Base-by-base conservation (phyloP, 2,797 vertebrate species). In the Lithobates pipiens region DNA sequence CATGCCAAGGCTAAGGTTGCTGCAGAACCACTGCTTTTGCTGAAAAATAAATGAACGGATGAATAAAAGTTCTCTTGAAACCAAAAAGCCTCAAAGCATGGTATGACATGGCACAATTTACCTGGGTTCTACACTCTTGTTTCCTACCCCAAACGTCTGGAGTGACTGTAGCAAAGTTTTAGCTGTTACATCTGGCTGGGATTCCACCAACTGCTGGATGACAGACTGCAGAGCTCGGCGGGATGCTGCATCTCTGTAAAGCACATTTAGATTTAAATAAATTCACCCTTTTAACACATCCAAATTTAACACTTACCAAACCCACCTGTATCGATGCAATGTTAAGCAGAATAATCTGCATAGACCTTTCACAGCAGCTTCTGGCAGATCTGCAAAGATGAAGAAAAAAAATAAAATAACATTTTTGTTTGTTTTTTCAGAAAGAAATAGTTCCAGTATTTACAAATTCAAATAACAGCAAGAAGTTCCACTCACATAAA, bases 271-370 rank as follows among this genome's bases (percentile, higher is more conserved):
- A n/a, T 18, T 50, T 9, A 29, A 67, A 6, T 34, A 10, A 78
- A 50, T 46, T 3, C 3, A 15, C 1, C 15, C 5, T 39, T 39
- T 39, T 67, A 61, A 74, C 1, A n/a, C 1, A 42, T 8, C 23
- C 16, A 68, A 3, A 25, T 5, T 32, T 18, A 36, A 27, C 34
- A 57, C 3, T 7, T 27, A 10, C 36, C 13, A 21, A 42, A 89
- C 91, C 92, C 91, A 97, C 98, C 96, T 94, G 89, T 99, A 99
- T 90, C 98, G 96, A 93, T 99, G 97, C 84, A 97, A 94, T 15
- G 98, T 99, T 87, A 99, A 93, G 92, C 96, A 99, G 94, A 99
- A 98, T 76, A 99, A 95, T 88, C 96, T 99, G 93, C 98, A 99
- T 39, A 99, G 94, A 76, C 97, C 98, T 93, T 97, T 99, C 87